Percentiles rank a stretch among this genome's conserved stretches.
These are phyloP conservation scores for Netelia fuscicornis DNA, from an alignment of 2,888 invertebrate species.

Conservation along the genomic window DNA sequence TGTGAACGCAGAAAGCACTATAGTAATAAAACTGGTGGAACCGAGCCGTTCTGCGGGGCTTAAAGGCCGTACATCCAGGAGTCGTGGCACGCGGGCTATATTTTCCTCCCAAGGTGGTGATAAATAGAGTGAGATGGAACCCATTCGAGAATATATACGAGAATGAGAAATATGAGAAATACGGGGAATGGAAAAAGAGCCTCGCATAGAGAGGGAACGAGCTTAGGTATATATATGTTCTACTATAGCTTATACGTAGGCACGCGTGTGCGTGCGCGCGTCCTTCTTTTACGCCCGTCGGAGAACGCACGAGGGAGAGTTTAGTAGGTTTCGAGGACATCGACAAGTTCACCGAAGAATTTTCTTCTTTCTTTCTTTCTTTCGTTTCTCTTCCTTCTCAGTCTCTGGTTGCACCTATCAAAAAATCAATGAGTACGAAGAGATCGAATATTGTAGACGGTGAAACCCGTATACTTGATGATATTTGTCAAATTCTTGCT, in stretches of 20 bases:
- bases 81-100: constrained; percentile 48
- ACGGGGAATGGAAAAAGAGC: constrained; percentile 27
- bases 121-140: constrained; percentile 36
- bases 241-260: neutral
- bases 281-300: neutral
- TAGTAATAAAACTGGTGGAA: constrained; percentile 69
- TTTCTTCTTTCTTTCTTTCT: constrained; percentile 35
- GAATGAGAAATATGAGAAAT: constrained; percentile 1
- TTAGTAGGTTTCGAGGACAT: constrained; percentile 80
- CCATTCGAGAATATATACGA: constrained; percentile 10
- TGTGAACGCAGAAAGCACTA: constrained; percentile 57
- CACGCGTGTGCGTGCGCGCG: neutral
- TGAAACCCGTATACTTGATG: no score
- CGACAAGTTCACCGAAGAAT: constrained; percentile 70
- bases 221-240: neutral
- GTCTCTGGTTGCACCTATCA: constrained; percentile 4
- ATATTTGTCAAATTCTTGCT: neutral
- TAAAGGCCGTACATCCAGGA: constrained; percentile 53
- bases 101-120: constrained; percentile 48
- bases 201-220: constrained; percentile 22
- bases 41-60: constrained; percentile 67
- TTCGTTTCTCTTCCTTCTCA: constrained; percentile 7
- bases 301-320: constrained; percentile 69
- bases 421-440: neutral
- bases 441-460: neutral